Evolutionary conservation across 1,140 invertebrate species (phyloP).

Genomic region (Arctopsyche grandis): DNA sequence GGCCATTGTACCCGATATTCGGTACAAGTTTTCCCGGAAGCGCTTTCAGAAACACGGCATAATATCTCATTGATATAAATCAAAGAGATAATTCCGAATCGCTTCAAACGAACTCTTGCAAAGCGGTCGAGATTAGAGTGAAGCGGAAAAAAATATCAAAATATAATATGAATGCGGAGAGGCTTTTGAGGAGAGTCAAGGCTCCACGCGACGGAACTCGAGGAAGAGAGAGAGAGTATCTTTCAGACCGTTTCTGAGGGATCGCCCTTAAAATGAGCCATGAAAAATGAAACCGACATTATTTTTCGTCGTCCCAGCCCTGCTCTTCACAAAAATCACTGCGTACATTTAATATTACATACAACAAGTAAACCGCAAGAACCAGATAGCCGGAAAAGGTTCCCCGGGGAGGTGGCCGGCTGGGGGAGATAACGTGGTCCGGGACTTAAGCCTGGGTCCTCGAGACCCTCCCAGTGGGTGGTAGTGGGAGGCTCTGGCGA

Average conservation of each 20-base stretch:
- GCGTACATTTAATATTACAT: slow-evolving; percentile 41
- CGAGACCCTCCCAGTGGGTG: too few species aligned
- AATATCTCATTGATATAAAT: slow-evolving; percentile 31
- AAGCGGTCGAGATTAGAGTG: too few species aligned
- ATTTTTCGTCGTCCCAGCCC: neutral
- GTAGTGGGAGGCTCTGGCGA: neutral
- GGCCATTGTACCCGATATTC: neutral
- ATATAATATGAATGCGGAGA: too few species aligned
- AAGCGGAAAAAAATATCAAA: too few species aligned
- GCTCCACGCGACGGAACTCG: too few species aligned
- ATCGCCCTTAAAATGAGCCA: neutral
- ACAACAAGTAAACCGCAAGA: slow-evolving; percentile 37
- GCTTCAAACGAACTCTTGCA: neutral
- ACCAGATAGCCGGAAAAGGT: slow-evolving; percentile 39
- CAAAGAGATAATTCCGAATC: slow-evolving; percentile 29
- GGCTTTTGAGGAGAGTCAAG: too few species aligned
- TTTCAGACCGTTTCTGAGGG: too few species aligned
- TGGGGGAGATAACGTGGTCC: slow-evolving; percentile 31
- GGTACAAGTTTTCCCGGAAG: slow-evolving; percentile 18
- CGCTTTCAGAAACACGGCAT: slow-evolving; percentile 13
- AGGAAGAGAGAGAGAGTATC: too few species aligned
- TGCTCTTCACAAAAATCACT: slow-evolving; percentile 16
- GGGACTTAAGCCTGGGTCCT: slow-evolving; percentile 19
- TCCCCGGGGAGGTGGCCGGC: slow-evolving; percentile 16
- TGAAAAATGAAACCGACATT: slow-evolving; percentile 30